These are phyloP conservation scores for Oreochromis mossambicus DNA, from an alignment of 2,797 vertebrate species.

Conservation along the genomic window DNA sequence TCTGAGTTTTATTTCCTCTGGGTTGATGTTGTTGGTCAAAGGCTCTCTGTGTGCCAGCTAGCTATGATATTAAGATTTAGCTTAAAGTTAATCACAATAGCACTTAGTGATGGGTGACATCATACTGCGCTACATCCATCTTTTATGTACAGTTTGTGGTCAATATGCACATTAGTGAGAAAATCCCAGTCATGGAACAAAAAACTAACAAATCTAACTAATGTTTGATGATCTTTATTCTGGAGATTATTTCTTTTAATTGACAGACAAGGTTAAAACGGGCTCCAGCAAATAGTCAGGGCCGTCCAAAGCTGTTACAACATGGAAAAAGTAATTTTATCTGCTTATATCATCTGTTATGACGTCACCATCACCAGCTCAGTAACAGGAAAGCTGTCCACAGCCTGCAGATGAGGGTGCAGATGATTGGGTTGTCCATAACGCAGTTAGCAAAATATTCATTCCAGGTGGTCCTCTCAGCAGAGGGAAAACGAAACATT, in stretches of 20 bases:
- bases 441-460: background rate
- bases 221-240: background rate
- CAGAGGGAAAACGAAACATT: background rate
- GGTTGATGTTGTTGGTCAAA: background rate
- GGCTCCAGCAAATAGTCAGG: background rate
- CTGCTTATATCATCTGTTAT: background rate
- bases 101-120: background rate
- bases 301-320: background rate
- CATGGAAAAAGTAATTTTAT: background rate
- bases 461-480: background rate
- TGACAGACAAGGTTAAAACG: accelerated
- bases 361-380: background rate
- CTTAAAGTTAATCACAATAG: background rate
- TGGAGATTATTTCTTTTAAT: background rate
- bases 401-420: background rate
- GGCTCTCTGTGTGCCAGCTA: background rate
- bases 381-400: background rate
- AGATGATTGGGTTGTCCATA: background rate
- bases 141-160: background rate
- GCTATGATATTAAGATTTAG: background rate
- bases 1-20: background rate
- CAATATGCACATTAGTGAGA: background rate
- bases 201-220: background rate
- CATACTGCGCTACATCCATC: background rate
- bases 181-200: background rate